Conservation (phyloP, 2,113 vertebrate genomes). For the Shinisaurus crocodilurus region DNA sequence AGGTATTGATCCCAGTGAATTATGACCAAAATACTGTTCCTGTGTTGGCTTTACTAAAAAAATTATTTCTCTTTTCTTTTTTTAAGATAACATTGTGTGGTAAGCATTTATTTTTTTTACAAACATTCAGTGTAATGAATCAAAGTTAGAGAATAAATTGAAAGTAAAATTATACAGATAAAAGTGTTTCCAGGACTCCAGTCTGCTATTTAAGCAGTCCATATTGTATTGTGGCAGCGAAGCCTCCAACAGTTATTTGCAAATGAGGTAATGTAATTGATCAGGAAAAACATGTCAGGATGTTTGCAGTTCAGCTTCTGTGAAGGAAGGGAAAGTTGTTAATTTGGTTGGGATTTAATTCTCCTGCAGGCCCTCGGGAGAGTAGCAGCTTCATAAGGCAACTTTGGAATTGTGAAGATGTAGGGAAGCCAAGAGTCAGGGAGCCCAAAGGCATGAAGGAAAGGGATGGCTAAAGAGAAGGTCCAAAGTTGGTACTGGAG, state of each 20-base stretch:
- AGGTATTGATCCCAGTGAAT: not conserved
- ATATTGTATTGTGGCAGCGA: not conserved
- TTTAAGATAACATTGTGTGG: constrained; percentile 1
- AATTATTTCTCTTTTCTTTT: not conserved
- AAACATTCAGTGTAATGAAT: not conserved
- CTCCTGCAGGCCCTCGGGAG: not conserved
- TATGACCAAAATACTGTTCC: not conserved
- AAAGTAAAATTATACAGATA: not conserved
- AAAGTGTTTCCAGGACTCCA: too few relatives aligned
- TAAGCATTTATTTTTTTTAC: not conserved
- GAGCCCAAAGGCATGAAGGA: too few relatives aligned
- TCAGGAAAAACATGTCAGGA: not conserved
- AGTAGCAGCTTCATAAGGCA: too few relatives aligned
- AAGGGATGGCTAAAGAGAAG: too few relatives aligned
- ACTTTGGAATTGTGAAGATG: too few relatives aligned
- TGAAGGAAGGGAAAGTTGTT: not conserved
- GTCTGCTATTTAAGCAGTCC: not conserved
- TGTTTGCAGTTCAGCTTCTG: too few relatives aligned
- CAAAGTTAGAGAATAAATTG: constrained; percentile 22
- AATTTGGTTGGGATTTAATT: not conserved
- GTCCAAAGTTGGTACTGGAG: too few relatives aligned
- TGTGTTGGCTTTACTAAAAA: not conserved
- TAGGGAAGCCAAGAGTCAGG: too few relatives aligned
- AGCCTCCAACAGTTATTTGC: not conserved
- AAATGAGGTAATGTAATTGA: not conserved